phyloP scores from a whole-genome alignment of 2,797 vertebrate species.

The Pagetopsis macropterus region DNA sequence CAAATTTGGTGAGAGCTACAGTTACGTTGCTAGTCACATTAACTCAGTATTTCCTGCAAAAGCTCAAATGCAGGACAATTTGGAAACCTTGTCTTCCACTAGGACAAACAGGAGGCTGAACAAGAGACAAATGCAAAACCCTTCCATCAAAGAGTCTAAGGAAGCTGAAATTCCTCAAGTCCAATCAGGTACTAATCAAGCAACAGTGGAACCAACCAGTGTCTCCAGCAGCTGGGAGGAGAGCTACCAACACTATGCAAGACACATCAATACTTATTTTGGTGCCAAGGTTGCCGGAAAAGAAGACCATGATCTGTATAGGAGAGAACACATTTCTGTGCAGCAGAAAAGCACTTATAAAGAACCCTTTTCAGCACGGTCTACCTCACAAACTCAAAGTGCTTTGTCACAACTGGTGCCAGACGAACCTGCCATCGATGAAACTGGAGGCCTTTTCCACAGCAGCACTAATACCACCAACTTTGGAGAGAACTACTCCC shows the following conservation, averaged over 20 bases:
- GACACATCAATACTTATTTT: slow-evolving; percentile 82
- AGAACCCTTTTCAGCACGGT: slow-evolving; percentile 16
- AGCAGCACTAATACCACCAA: slow-evolving; percentile 62
- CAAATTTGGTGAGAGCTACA: slow-evolving; percentile 81
- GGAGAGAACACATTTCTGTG: neutral
- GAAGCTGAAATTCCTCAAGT: slow-evolving; percentile 17
- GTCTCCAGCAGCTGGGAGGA: slow-evolving; percentile 68
- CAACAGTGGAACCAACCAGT: slow-evolving; percentile 13
- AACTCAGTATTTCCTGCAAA: slow-evolving; percentile 75
- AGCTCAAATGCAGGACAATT: slow-evolving; percentile 21
- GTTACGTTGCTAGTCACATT: slow-evolving; percentile 77
- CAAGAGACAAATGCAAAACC: slow-evolving; percentile 39
- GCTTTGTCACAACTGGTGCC: slow-evolving; percentile 17
- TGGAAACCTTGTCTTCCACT: slow-evolving; percentile 7
- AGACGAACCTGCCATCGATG: slow-evolving; percentile 7
- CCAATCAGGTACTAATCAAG: slow-evolving; percentile 14
- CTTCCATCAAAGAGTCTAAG: neutral
- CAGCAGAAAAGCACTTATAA: slow-evolving; percentile 15
- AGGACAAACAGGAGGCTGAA: slow-evolving; percentile 33
- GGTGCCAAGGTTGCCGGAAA: slow-evolving; percentile 67
- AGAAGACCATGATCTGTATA: neutral
- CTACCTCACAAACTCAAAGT: slow-evolving; percentile 30
- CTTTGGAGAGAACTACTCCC: slow-evolving; percentile 76
- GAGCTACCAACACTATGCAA: slow-evolving; percentile 72
- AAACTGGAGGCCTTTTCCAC: slow-evolving; percentile 72